phyloP scores from a whole-genome alignment of 1,140 invertebrate genomes.

The Eciton burchellii region DNA sequence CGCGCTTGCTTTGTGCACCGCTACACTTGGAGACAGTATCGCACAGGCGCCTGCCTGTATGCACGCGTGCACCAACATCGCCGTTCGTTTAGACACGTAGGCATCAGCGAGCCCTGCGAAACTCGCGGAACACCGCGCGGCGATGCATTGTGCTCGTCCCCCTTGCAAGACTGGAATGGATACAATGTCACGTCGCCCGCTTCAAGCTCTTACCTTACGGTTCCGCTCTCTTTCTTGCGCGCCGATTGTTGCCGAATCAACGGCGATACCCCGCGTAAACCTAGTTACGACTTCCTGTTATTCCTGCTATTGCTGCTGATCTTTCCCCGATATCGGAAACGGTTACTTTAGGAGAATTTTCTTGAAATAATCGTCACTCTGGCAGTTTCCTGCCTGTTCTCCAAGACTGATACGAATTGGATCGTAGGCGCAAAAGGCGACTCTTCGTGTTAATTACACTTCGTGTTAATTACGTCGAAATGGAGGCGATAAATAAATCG shows the following conservation, averaged over 20 bases:
- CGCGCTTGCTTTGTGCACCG: conserved; percentile 38
- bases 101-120: conserved; percentile 17
- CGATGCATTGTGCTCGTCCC: conserved; percentile 22
- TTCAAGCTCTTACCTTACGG: conserved; percentile 8
- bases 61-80: conserved; percentile 2
- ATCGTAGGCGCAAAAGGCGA: too few relatives aligned
- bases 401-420: too few relatives aligned
- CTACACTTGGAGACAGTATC: conserved; percentile 73
- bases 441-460: too few relatives aligned
- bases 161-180: not conserved
- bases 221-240: not conserved
- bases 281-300: too few relatives aligned
- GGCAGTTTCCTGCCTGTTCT: too few relatives aligned
- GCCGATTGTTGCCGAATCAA: not conserved
- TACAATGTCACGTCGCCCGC: not conserved
- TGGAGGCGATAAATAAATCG: conserved; percentile 24
- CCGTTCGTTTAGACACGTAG: not conserved
- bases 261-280: too few relatives aligned
- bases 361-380: too few relatives aligned
- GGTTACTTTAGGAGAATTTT: too few relatives aligned
- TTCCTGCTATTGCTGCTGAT: not conserved
- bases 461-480: not conserved
- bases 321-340: too few relatives aligned
- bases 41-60: conserved; percentile 11
- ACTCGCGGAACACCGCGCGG: conserved; percentile 17